Conservation (phyloP, 2,888 invertebrate species). For the Eustalomyia histrio region DNA sequence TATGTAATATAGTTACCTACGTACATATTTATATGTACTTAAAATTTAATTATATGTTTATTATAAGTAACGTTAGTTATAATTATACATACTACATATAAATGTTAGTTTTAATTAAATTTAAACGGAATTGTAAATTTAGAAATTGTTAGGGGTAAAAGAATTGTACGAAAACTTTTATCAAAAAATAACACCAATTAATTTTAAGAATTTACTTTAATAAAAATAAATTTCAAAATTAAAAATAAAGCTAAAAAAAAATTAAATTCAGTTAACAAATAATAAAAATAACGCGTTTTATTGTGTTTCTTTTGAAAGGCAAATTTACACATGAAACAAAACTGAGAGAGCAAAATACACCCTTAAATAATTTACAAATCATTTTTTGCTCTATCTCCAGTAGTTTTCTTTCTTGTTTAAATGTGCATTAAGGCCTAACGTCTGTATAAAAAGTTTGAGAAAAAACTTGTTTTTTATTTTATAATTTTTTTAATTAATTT, state of each 20-base stretch:
- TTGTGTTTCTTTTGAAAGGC: no score
- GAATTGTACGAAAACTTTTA: conserved; percentile 27
- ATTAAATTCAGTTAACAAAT: conserved; percentile 42
- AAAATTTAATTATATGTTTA: no score
- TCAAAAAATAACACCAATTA: conserved; percentile 66
- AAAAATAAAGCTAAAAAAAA: conserved; percentile 24
- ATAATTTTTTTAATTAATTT: no score
- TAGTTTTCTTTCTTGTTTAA: no score
- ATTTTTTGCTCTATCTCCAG: no score
- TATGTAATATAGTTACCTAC: conserved; percentile 11
- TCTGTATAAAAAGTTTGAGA: no score
- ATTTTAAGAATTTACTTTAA: conserved; percentile 50
- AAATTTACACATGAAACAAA: no score
- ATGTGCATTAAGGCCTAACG: no score
- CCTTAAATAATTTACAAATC: no score
- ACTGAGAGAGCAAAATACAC: no score
- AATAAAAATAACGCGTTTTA: neutral
- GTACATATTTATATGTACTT: no score
- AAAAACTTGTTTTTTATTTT: no score
- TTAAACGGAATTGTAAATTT: conserved; percentile 42
- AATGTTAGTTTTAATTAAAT: conserved; percentile 52
- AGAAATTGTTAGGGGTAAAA: conserved; percentile 23
- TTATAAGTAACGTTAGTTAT: neutral
- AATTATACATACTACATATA: conserved; percentile 6
- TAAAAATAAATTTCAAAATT: conserved; percentile 31